Evolutionary conservation across 2,113 vertebrate species (phyloP), one percentile per base, ranked within the genome.

Genomic region (Microcebus jonahi): DNA sequence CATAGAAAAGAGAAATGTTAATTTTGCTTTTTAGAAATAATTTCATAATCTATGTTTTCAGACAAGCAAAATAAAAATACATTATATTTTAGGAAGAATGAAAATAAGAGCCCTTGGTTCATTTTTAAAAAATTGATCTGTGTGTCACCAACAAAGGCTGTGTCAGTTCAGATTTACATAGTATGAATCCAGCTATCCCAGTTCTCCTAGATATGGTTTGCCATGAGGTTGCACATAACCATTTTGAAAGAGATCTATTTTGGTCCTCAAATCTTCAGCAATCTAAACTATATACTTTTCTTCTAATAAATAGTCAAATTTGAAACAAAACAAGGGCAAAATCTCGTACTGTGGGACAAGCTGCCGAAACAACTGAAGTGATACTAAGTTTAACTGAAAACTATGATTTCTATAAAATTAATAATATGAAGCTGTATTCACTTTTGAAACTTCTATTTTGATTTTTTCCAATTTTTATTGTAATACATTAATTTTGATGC

Each of bases 231-330:
- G 27, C 7, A 45, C 20, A 77, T 10, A 91, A 71, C 53, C 31
- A 83, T 88, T 83, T 95, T 77, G 29, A 91, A 91, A 70, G 6
- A 6, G 13, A 70, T 76, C 14, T 70, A 34, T 91, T 82, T 97
- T 76, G 59, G 15, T n/a, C 1, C 8, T 17, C 42, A 94, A 23
- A 87, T 76, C 9, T 63, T 68, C 8, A 83, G 31, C 8, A 25
- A 84, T 36, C 68, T 23, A 63, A 53, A 77, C 42, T 8, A 76
- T 63, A 63, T 27, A 61, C 13, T 53, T 94, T 70, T 18, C 12
- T 77, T 96, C 91, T 50, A 82, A 68, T 82, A 82, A 36, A 50
- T 14, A 76, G 13, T 77, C 23, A 39, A 31, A 45, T 73, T 77
- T 71, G 29, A 70, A 85, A 63, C 9, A 57, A 94, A 70, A 91